Evolutionary conservation across 2,888 invertebrate species (phyloP).

Genomic region (Drosophila falleni): DNA sequence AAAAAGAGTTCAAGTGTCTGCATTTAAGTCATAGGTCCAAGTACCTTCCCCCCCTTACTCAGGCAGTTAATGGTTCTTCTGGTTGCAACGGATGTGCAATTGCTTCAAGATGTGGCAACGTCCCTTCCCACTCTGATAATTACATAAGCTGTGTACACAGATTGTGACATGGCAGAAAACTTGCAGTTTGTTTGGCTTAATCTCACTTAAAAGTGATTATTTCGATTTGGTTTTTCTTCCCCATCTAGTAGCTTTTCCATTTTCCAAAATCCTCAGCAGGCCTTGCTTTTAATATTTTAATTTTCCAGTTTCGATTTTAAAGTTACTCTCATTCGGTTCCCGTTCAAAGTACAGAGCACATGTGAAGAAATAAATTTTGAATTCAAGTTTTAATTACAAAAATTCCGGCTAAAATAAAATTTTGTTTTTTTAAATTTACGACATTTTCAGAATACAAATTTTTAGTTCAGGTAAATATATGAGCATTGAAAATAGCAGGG

Average conservation of each 20-base stretch:
- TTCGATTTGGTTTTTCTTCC: not conserved
- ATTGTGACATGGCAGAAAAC: not conserved
- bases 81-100: slow-evolving; percentile 57
- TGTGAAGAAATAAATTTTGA: slow-evolving; percentile 14
- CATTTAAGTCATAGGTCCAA: slow-evolving; percentile 61
- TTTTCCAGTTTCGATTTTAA: not conserved
- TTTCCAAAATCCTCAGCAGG: slow-evolving; percentile 14
- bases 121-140: not conserved
- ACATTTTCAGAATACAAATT: slow-evolving; percentile 2
- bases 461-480: slow-evolving; percentile 21
- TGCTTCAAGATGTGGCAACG: slow-evolving; percentile 34
- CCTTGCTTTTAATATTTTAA: not conserved
- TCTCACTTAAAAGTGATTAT: not conserved
- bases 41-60: slow-evolving; percentile 46
- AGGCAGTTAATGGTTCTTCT: slow-evolving; percentile 56
- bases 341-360: slow-evolving; percentile 27
- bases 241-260: not conserved
- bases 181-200: not conserved
- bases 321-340: slow-evolving; percentile 40
- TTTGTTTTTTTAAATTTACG: slow-evolving; percentile 1
- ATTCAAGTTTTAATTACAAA: slow-evolving; percentile 10
- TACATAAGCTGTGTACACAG: not conserved
- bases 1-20: slow-evolving; percentile 76
- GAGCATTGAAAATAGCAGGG: accelerated
- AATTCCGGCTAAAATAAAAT: slow-evolving; percentile 19